These are phyloP conservation scores for Valencia hispanica DNA, from an alignment of 2,797 vertebrate genomes.

Conservation along the genomic window DNA sequence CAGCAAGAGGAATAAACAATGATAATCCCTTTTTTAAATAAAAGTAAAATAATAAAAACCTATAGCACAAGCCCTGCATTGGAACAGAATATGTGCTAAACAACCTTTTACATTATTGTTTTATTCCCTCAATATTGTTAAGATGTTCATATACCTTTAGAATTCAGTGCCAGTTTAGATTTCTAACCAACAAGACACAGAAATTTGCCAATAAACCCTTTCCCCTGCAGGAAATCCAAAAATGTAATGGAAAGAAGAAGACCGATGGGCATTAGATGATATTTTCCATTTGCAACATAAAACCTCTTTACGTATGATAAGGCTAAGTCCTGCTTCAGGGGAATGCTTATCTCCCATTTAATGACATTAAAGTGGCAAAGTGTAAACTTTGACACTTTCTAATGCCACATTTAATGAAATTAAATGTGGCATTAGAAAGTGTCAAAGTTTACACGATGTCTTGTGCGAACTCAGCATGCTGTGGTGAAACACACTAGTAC, in stretches of 20 bases:
- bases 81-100: too few species aligned
- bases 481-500: background rate
- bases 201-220: slow-evolving; percentile 17
- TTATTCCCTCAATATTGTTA: background rate
- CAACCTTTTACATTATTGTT: background rate
- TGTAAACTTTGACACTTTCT: slow-evolving; percentile 7
- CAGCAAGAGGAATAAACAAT: too few species aligned
- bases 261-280: background rate
- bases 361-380: slow-evolving; percentile 25
- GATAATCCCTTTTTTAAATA: too few species aligned
- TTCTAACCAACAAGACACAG: background rate
- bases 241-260: slow-evolving; percentile 22
- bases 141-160: background rate
- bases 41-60: too few species aligned
- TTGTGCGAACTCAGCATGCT: slow-evolving; percentile 4
- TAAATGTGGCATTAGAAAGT: slow-evolving; percentile 22
- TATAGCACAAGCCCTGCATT: too few species aligned
- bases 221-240: slow-evolving; percentile 29
- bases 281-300: slow-evolving; percentile 21
- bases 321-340: slow-evolving; percentile 17
- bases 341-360: slow-evolving; percentile 2
- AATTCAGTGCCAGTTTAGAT: slow-evolving; percentile 8
- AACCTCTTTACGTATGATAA: slow-evolving; percentile 30
- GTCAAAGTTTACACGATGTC: slow-evolving; percentile 7
- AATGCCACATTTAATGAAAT: slow-evolving; percentile 18